These are phyloP conservation scores for Prolemur simus DNA, from an alignment of 2,113 vertebrate genomes.

Conservation along the genomic window DNA sequence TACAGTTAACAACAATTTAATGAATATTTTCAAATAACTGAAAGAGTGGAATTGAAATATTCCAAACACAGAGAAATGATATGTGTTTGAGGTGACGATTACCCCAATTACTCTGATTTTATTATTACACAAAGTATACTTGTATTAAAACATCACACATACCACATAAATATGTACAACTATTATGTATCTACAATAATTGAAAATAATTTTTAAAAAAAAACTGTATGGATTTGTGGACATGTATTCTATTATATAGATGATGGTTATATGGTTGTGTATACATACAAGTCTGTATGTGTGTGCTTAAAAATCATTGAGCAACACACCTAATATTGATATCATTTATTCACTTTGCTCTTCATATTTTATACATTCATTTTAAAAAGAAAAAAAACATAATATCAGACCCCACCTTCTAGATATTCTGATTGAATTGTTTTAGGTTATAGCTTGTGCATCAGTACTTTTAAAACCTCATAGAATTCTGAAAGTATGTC, in stretches of 20 bases:
- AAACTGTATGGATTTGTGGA: no score
- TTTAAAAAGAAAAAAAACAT: background rate
- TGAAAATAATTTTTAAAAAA: no score
- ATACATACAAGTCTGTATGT: background rate
- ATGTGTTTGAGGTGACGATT: no score
- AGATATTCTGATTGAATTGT: background rate
- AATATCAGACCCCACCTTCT: background rate
- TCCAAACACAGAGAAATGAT: no score
- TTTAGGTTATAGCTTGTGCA: background rate
- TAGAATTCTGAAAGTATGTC: background rate
- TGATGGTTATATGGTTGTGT: background rate
- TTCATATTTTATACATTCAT: background rate
- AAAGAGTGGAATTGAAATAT: no score
- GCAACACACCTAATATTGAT: background rate
- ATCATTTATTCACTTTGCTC: background rate
- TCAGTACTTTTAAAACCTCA: background rate
- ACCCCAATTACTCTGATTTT: no score
- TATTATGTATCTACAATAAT: no score
- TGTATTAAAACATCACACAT: no score
- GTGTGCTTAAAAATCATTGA: background rate
- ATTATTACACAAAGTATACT: no score
- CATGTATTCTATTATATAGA: background rate
- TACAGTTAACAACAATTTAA: no score
- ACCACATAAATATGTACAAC: no score
- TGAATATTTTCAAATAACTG: no score